These are phyloP conservation scores for Myripristis murdjan DNA, from an alignment of 2,797 vertebrate species.

Conservation along the genomic window DNA sequence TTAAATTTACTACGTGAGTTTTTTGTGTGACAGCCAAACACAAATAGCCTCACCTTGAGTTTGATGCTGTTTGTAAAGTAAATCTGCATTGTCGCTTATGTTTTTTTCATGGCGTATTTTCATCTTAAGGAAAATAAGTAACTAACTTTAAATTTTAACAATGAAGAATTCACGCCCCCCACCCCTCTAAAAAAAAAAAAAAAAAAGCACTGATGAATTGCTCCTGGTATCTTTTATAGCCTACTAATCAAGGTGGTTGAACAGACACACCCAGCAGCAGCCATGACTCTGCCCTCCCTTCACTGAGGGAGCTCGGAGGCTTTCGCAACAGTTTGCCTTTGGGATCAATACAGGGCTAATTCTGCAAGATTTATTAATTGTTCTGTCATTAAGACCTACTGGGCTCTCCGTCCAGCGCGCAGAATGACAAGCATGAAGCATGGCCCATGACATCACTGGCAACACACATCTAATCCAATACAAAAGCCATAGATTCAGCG, in stretches of 20 bases:
- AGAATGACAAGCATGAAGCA: slow-evolving; percentile 46
- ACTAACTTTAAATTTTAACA: no score
- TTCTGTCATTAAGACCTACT: slow-evolving; percentile 10
- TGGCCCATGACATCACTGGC: slow-evolving; percentile 51
- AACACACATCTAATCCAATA: slow-evolving; percentile 42
- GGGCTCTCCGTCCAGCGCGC: slow-evolving; percentile 3
- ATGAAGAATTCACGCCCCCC: no score
- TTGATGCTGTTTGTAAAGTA: no score
- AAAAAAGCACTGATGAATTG: no score
- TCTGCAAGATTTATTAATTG: slow-evolving; percentile 21
- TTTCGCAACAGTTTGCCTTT: slow-evolving; percentile 6
- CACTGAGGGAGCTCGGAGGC: not conserved
- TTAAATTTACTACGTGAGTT: no score
- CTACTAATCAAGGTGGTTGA: not conserved
- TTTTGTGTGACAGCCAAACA: no score
- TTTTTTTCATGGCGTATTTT: no score
- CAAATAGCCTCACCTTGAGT: no score
- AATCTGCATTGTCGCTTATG: no score
- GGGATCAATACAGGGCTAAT: slow-evolving; percentile 14
- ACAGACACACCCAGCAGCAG: not conserved
- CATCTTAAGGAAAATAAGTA: no score
- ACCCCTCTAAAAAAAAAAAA: no score
- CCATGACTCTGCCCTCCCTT: slow-evolving; percentile 13
- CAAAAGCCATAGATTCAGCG: slow-evolving; percentile 45
- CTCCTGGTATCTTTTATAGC: not conserved